These are phyloP conservation scores for Notarius lentiginosus DNA, from an alignment of 2,113 vertebrate genomes.

Conservation along the genomic window DNA sequence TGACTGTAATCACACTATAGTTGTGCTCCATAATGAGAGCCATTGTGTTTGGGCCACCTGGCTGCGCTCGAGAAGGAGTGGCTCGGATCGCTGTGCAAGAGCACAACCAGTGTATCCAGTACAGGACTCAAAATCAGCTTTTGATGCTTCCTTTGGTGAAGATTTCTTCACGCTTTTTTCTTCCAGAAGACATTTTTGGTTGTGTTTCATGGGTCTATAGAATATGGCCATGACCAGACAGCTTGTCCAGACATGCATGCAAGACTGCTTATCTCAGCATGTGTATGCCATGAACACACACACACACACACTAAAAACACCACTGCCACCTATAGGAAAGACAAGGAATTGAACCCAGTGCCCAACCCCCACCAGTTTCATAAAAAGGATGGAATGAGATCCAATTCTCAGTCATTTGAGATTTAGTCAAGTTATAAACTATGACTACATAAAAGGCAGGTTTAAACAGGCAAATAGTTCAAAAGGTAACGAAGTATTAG, in stretches of 20 bases:
- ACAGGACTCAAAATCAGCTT: neutral
- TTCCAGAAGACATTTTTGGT: constrained; percentile 22
- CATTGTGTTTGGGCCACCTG: constrained; percentile 44
- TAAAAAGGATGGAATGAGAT: neutral
- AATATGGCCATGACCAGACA: constrained; percentile 30
- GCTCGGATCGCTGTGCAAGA: neutral
- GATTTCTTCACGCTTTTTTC: constrained; percentile 18
- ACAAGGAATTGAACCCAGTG: neutral
- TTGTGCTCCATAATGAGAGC: constrained; percentile 45
- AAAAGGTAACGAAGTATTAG: neutral
- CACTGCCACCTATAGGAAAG: constrained; percentile 53
- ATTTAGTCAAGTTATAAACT: neutral
- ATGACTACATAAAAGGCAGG: neutral
- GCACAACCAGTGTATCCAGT: neutral
- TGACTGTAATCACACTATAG: constrained; percentile 43
- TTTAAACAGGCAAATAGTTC: neutral
- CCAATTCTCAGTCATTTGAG: neutral
- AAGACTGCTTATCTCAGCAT: constrained; percentile 58
- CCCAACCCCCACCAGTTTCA: neutral
- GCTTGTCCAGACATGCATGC: constrained; percentile 38
- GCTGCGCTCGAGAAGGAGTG: constrained; percentile 17
- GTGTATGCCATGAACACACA: neutral
- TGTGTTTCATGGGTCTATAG: constrained; percentile 28
- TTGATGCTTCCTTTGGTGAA: constrained; percentile 1
- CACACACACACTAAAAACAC: constrained; percentile 41